These are phyloP conservation scores for Stenurella melanura DNA, from an alignment of 2,888 invertebrate genomes.

Conservation along the genomic window DNA sequence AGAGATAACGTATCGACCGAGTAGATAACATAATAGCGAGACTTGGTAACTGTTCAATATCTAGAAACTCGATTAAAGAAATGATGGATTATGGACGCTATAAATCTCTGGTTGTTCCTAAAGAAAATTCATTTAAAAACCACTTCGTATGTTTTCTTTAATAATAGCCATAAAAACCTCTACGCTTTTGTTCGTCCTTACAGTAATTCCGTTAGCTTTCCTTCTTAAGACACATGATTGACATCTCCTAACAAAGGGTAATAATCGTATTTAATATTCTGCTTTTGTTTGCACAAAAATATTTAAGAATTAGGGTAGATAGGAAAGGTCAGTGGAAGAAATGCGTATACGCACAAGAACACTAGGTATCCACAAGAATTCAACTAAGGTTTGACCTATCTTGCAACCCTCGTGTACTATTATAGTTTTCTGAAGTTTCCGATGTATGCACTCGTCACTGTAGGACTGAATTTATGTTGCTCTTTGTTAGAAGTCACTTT, in stretches of 20 bases:
- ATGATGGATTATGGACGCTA: conserved; percentile 2
- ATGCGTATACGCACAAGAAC: conserved; percentile 26
- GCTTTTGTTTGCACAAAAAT: background rate
- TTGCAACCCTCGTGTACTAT: background rate
- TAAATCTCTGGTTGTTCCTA: background rate
- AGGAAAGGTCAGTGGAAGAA: background rate
- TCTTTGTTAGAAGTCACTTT: background rate
- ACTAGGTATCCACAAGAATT: conserved; percentile 11
- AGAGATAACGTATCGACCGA: background rate
- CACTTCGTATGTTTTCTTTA: background rate
- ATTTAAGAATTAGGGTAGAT: conserved; percentile 7
- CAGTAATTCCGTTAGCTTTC: background rate
- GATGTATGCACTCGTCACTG: conserved; percentile 23
- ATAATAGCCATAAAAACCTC: background rate
- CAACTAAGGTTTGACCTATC: conserved; percentile 31
- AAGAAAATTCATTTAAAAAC: conserved; percentile 11
- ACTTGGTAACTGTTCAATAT: background rate
- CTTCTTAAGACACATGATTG: background rate
- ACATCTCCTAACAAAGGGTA: background rate
- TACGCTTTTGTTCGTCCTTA: background rate
- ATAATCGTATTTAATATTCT: conserved; percentile 13
- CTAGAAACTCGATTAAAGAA: background rate
- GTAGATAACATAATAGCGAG: background rate
- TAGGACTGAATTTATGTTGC: background rate
- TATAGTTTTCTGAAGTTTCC: conserved; percentile 17